Percentiles rank a stretch among this genome's conserved stretches.
phyloP scores from a whole-genome alignment of 2,888 invertebrate species.

The Pyrgus malvae region DNA sequence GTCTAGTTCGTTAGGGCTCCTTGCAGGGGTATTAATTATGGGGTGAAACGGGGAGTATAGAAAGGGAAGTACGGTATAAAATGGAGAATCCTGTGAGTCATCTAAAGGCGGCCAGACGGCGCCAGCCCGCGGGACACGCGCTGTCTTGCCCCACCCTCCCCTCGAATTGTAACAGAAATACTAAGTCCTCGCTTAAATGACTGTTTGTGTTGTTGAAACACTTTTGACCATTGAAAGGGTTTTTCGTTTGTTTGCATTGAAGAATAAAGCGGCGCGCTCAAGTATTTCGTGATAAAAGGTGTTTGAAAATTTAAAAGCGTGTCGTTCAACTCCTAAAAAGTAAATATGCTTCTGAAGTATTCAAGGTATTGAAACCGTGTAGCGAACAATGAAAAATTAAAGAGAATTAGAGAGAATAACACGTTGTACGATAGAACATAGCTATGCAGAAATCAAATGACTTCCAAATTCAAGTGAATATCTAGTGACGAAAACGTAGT shows the following conservation, averaged over 20 bases:
- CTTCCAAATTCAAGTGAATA: too few species aligned
- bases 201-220: conserved; percentile 23
- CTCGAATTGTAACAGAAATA: conserved; percentile 35
- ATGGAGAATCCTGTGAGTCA: conserved; percentile 75
- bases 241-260: conserved; percentile 7
- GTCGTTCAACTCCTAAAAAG: too few species aligned
- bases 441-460: too few species aligned
- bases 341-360: too few species aligned
- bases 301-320: too few species aligned
- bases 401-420: too few species aligned
- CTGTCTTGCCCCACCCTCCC: conserved; percentile 55
- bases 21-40: conserved; percentile 58
- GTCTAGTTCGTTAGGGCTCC: conserved; percentile 29
- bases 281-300: neutral
- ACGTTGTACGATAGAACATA: too few species aligned
- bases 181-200: conserved; percentile 15
- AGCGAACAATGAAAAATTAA: too few species aligned
- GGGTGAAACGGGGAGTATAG: conserved; percentile 57
- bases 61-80: conserved; percentile 55
- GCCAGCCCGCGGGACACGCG: conserved; percentile 53
- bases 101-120: conserved; percentile 68
- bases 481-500: too few species aligned
- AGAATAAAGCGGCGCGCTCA: neutral
- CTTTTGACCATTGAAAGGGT: conserved; percentile 23
- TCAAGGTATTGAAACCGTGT: too few species aligned